phyloP scores from a whole-genome alignment of 2,113 vertebrate species.

The Eulemur rufifrons region DNA sequence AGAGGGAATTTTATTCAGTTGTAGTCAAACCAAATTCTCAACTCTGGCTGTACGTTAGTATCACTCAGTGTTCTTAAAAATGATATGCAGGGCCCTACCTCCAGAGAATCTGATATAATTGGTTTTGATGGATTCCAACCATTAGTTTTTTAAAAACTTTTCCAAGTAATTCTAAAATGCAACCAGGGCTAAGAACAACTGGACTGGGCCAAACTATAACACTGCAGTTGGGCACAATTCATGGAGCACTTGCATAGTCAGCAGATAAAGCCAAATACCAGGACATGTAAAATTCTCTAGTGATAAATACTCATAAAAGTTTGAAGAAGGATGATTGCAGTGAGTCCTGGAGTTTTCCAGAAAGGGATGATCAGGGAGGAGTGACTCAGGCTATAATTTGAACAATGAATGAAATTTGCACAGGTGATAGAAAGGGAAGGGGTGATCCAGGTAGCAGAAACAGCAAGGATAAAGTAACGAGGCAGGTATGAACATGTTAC shows the following conservation, averaged over 20 bases:
- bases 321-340: not conserved
- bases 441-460: not conserved
- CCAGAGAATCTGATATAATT: not conserved
- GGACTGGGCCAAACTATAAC: not conserved
- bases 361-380: not conserved
- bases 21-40: not conserved
- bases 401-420: not conserved
- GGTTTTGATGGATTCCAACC: not conserved
- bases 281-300: not conserved
- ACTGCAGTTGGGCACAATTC: not conserved
- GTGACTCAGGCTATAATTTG: not conserved
- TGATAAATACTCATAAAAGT: not conserved
- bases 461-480: not conserved
- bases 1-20: slow-evolving; percentile 23
- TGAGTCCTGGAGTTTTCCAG: not conserved
- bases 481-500: not conserved
- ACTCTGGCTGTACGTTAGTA: not conserved
- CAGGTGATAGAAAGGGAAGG: not conserved
- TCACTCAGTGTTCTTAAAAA: not conserved
- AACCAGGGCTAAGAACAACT: not conserved
- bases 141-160: not conserved
- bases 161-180: not conserved
- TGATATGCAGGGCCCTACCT: not conserved
- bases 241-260: not conserved
- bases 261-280: not conserved